These are phyloP conservation scores for Plodia interpunctella DNA, from an alignment of 1,140 invertebrate species.

Conservation along the genomic window DNA sequence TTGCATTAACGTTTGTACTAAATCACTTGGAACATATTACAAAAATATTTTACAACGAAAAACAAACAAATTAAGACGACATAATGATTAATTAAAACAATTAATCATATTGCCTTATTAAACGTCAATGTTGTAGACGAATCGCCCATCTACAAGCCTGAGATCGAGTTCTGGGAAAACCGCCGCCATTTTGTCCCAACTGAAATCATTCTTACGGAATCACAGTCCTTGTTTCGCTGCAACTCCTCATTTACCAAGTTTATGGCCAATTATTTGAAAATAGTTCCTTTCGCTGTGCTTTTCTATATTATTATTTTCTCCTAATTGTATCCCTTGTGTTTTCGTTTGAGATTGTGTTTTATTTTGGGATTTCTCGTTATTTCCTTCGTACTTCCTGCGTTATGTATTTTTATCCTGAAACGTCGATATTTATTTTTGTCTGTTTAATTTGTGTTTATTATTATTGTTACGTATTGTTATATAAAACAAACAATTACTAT, in stretches of 20 bases:
- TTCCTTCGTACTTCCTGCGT: conserved; percentile 14
- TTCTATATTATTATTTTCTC: conserved; percentile 24
- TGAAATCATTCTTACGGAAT: conserved; percentile 1
- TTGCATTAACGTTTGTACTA: no score
- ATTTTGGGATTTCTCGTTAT: conserved; percentile 18
- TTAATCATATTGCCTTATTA: no score
- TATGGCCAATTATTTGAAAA: conserved; percentile 51
- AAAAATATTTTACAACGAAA: no score
- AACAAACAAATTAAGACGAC: no score
- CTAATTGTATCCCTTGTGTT: conserved; percentile 32
- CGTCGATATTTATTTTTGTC: not conserved
- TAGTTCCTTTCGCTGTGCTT: conserved; percentile 25
- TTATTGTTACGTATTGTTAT: no score
- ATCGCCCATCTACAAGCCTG: no score
- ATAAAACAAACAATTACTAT: no score
- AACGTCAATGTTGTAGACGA: no score
- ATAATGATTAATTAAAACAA: no score
- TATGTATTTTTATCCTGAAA: not conserved
- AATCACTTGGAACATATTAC: no score
- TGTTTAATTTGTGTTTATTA: no score
- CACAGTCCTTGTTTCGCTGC: not conserved
- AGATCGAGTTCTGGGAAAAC: not conserved
- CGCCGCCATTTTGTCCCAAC: not conserved
- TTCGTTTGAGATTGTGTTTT: conserved; percentile 24
- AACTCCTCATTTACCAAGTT: conserved; percentile 34